Evolutionary conservation across 2,888 invertebrate species (phyloP).

Genomic region (Vandiemenella viatica): DNA sequence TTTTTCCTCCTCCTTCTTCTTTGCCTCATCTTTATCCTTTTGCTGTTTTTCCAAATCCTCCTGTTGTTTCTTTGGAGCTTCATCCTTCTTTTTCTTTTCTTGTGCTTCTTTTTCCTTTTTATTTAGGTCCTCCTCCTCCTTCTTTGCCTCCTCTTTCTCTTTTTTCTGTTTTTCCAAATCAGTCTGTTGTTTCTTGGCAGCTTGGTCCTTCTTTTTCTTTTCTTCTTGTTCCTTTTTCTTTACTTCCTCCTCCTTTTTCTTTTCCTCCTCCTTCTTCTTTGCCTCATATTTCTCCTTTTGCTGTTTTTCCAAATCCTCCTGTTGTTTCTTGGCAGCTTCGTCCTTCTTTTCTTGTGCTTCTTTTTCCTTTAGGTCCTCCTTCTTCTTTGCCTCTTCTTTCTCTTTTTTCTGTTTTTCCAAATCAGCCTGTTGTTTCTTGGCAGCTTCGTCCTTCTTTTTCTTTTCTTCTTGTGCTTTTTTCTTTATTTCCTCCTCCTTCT

Average conservation of each 20-base stretch:
- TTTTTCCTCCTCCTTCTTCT: constrained; percentile 13
- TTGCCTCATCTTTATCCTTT: constrained; percentile 11
- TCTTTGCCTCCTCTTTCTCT: no score
- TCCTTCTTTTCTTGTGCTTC: no score
- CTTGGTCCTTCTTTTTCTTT: constrained; percentile 10
- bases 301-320: no score
- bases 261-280: constrained; percentile 12
- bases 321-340: no score
- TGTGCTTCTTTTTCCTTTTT: constrained; percentile 6
- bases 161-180: no score
- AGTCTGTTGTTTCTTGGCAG: constrained; percentile 14
- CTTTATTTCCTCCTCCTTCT: constrained; percentile 13
- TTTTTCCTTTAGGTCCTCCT: constrained; percentile 8
- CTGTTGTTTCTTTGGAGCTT: constrained; percentile 7
- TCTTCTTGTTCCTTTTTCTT: constrained; percentile 15
- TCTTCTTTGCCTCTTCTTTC: no score
- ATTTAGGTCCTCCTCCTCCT: no score
- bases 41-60: no score
- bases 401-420: no score
- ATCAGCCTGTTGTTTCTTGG: no score
- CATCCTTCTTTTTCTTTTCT: constrained; percentile 8
- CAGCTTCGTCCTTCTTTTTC: constrained; percentile 10
- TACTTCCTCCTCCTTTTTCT: constrained; percentile 13
- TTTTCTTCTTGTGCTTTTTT: no score
- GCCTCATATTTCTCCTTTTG: constrained; percentile 15